Conservation (phyloP, 2,888 invertebrate genomes). For the Troilus luridus region DNA sequence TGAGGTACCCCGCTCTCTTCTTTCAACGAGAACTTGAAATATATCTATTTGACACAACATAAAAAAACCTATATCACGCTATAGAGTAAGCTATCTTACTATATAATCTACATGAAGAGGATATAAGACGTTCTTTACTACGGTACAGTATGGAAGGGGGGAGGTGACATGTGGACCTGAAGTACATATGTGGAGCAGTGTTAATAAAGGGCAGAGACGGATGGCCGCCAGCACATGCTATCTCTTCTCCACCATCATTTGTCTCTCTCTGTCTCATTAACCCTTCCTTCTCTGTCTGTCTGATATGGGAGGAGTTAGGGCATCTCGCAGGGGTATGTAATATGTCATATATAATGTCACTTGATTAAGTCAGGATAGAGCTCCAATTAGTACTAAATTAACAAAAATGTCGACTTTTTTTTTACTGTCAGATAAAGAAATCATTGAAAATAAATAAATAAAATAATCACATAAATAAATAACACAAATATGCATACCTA, state of each 20-base stretch:
- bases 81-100: neutral
- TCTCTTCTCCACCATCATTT: constrained; percentile 51
- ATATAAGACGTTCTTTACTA: neutral
- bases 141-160: neutral
- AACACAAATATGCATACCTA: too few species aligned
- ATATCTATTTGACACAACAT: too few species aligned
- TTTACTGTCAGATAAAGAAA: too few species aligned
- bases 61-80: too few species aligned
- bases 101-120: neutral
- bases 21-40: too few species aligned
- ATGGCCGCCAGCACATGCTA: constrained; percentile 2
- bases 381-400: neutral
- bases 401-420: neutral
- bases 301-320: neutral
- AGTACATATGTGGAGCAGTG: constrained; percentile 54
- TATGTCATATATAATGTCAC: neutral
- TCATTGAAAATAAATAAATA: too few species aligned
- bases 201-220: constrained; percentile 54
- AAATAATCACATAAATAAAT: too few species aligned
- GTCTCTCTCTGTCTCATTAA: constrained; percentile 54
- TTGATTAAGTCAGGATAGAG: neutral
- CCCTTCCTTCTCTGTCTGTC: constrained; percentile 33
- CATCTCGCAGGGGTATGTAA: neutral
- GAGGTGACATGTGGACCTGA: constrained; percentile 44
- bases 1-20: too few species aligned